These are phyloP conservation scores for Mohoua ochrocephala DNA, from an alignment of 2,113 vertebrate species.

Conservation along the genomic window DNA sequence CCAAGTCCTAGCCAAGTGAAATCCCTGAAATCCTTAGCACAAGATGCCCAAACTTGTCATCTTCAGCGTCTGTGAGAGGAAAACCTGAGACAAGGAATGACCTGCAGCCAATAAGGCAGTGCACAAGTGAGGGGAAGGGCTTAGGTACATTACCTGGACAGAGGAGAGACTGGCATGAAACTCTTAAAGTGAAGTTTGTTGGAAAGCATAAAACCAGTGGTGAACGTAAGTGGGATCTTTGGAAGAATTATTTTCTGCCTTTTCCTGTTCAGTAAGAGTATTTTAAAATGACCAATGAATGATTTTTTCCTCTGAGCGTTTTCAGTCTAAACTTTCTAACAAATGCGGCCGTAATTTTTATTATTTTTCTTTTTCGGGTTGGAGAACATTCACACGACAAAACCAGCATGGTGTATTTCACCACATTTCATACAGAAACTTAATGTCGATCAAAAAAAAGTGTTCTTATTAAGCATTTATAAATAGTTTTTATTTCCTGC, in stretches of 20 bases:
- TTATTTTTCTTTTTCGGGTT: neutral
- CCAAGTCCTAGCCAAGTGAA: neutral
- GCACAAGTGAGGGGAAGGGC: neutral
- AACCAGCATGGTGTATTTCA: neutral
- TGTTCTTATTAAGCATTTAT: neutral
- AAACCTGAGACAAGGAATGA: neutral
- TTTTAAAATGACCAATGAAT: neutral
- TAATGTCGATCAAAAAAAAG: neutral
- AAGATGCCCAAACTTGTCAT: neutral
- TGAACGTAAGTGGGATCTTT: neutral
- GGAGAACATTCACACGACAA: neutral
- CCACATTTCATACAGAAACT: neutral
- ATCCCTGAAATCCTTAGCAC: neutral
- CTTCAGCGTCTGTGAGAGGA: neutral
- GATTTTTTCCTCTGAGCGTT: neutral
- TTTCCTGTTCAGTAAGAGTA: neutral
- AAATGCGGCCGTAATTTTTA: neutral
- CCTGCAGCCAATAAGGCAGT: neutral
- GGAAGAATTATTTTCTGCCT: neutral
- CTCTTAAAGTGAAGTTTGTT: neutral
- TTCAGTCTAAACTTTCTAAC: neutral
- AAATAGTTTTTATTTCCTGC: constrained; percentile 26
- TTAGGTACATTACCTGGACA: neutral
- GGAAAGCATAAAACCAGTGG: neutral
- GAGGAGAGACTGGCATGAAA: neutral